Evolutionary conservation across 2,797 vertebrate species (phyloP), one percentile per base, ranked within the genome.

Genomic region (Lates japonicus): DNA sequence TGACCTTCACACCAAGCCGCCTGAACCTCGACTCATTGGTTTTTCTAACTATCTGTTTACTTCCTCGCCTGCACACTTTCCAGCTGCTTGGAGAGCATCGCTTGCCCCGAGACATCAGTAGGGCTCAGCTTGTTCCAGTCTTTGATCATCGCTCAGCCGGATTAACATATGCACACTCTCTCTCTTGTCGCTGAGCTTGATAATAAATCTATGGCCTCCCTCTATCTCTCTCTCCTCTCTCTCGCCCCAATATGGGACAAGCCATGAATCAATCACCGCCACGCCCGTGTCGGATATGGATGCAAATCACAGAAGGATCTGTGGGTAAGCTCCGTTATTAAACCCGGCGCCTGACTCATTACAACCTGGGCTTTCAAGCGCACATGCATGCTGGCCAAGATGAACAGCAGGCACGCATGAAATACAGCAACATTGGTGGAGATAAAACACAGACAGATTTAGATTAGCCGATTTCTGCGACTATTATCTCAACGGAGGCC

Each of bases 111-210:
- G 97, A 96, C 96, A 96, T 96, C 95, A 95, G 95, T 94, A 85
- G 94, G 95, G 94, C 96, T 95, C 90, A 92, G 93, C 95, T 94
- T 96, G 94, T 95, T 96, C 91, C 87, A 92, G 89, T 91, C 96
- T 96, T 96, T 96, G 96, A 97, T 97, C 96, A 95, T 92, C 94
- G 94, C 95, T 93, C 94, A 95, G 93, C 94, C 93, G 94, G 92
- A 96, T 96, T 96, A 96, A 94, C 95, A 96, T 96, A 95, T 93
- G 93, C 92, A 95, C 88, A 90, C 94, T 88, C 95, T 95, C 94
- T 92, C 92, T 93, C 95, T 95, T 94, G 95, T 95, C 95, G 89
- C 94, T 80, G 88, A 87, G 92, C 91, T 94, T 94, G 92, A 93
- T 95, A 94, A 95, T 95, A 93, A 96, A 94, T 94, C 93, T 90